Percentiles rank a stretch among this genome's conserved stretches.
Conservation (phyloP, 2,113 vertebrate species). For the Gorilla gorilla region DNA sequence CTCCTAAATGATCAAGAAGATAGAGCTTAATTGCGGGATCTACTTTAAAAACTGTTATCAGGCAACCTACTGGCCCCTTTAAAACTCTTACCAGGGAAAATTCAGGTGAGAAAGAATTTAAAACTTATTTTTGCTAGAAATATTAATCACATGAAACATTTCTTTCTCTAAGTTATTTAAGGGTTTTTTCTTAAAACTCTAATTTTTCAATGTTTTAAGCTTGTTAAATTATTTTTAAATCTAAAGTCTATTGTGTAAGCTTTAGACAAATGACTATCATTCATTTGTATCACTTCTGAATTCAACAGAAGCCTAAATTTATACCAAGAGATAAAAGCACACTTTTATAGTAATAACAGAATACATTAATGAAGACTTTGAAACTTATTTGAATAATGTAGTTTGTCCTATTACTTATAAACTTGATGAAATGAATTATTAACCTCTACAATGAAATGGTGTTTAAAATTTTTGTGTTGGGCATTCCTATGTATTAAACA, state of each 20-base stretch:
- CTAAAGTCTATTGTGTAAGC: not conserved
- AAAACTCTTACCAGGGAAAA: not conserved
- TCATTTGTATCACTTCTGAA: conserved; percentile 11
- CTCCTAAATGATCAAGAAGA: not conserved
- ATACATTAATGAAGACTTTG: not conserved
- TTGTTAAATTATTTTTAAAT: not conserved
- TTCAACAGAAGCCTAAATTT: not conserved
- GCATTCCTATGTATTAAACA: not conserved
- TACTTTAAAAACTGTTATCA: not conserved
- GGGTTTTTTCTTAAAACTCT: not conserved
- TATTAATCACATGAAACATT: not conserved
- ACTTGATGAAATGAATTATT: not conserved
- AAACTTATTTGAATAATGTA: not conserved
- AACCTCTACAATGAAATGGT: not conserved
- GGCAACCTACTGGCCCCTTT: not conserved
- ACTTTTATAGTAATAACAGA: not conserved
- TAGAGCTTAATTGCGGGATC: not conserved
- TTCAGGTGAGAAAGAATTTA: conserved; percentile 42
- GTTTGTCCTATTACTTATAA: not conserved
- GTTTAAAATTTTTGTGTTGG: not conserved
- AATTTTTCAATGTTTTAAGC: not conserved
- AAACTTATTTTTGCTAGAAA: not conserved
- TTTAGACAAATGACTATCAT: not conserved
- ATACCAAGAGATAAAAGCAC: not conserved
- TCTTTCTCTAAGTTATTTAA: not conserved